Base-by-base conservation (phyloP, 1,140 invertebrate species). In the Drosophila kanapiae region DNA sequence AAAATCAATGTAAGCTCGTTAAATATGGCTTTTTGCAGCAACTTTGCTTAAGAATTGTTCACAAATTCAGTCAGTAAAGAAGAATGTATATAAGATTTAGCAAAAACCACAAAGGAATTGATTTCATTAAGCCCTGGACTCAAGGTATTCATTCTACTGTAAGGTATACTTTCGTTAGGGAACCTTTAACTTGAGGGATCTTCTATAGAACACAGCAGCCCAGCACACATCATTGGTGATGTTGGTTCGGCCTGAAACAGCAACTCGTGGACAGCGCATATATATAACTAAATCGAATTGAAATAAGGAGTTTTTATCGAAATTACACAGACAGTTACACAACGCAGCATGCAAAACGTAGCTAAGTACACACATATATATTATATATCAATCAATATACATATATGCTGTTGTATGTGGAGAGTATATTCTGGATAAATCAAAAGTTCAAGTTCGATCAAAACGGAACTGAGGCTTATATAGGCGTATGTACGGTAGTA, bases 391-490 rank as follows among this genome's bases (percentile, higher is more conserved):
- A 23, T 23, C n/a, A 31, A n/a, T 40, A 47, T 47, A 67, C 10
- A 35, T 57, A 23, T 31, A 69, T 48, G 27, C 31, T 27, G 16
- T 68, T 11, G 38, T 18, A 45, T 71, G 29, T 40, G 38, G 18
- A 65, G 23, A 45, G 11, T 38, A 9, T 56, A 70, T 71, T 71
- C 16, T 47, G 18, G 42, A 71, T 47, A 69, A 65, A 76, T 76
- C 47, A 76, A 68, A 70, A 70, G 67, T 31, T 56, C 13, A 76
- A 45, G 56, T 76, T 56, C 35, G 60, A 38, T 65, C 53, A 85
- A 86, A 87, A 86, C 83, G 68, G 70, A 86, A 85, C 82, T 79
- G 80, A 86, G 79, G 79, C 80, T 9, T 35, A 40, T 64, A 65
- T 64, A 79, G 81, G 49, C 45, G 49, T 63, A 67, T 64, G 70